Base-by-base conservation (phyloP, 2,888 invertebrate species). In the Polyommatus iphigenia region DNA sequence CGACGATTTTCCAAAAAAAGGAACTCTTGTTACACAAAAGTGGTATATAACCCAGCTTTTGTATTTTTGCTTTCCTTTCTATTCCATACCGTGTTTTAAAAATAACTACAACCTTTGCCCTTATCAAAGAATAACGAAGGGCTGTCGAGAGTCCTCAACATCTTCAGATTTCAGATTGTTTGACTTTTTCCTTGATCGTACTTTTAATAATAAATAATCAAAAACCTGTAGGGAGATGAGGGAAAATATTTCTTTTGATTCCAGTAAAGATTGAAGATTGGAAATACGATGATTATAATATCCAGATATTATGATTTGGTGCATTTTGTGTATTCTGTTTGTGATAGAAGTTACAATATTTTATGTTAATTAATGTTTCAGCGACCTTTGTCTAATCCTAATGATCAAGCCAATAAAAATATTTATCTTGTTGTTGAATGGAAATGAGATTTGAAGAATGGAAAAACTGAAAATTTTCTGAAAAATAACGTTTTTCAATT, bases 201-300 rank as follows among this genome's bases (percentile, higher is more conserved):
- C 15, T 67, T 67, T 67, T 67, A 32, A 67, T 67, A 32, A 67
- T 67, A 32, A 67, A 67, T 67, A 67, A 67, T 67, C 67, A 67
- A 32, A 67, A 67, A 32, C 29, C 29, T 29, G 29, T 32, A 32
- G 67, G 29, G 8, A 59, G 59, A 6, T 2, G 8, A 29, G 5
- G 29, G 5, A 54, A 18, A 29, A 18, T 32, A 15, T 32, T 18
- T 67, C 67, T 67, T 67, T 67, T 67, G 67, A 67, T 67, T 67
- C 32, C 32, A 29, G 29, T 67, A 29, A 67, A 67, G 29, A 67
- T 29, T 18, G 20, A 59, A 59, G 1, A 59, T 59, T 59, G 54
- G 18, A 54, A 54, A 18, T 54, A 54, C 0, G 46, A 3, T 0
- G 15, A 13, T 54, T 5, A 54, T 18, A 54, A 54, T 54, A 54